These are phyloP conservation scores for Gymnorhina tibicen DNA, from an alignment of 2,113 vertebrate species.

Conservation along the genomic window DNA sequence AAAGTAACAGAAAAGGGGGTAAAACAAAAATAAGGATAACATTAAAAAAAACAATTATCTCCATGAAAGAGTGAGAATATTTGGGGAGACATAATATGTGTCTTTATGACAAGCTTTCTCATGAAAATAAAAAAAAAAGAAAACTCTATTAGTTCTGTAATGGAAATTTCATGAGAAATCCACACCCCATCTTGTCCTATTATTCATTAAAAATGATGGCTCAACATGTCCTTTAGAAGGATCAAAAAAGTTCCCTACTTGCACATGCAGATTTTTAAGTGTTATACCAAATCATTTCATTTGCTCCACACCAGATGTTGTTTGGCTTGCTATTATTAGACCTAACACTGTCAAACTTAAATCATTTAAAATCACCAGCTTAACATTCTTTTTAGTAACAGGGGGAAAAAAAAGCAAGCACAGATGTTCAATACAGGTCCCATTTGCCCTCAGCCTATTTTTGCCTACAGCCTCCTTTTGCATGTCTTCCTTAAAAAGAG, in stretches of 20 bases:
- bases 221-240: neutral
- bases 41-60: neutral
- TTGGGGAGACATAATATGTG: neutral
- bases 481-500: neutral
- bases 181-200: neutral
- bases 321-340: slow-evolving; percentile 14
- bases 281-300: neutral
- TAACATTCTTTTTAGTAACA: neutral
- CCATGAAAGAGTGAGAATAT: neutral
- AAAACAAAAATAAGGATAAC: neutral
- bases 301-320: neutral
- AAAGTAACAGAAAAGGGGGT: neutral
- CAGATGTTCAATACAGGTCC: neutral
- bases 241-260: neutral
- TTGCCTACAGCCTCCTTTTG: neutral
- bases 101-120: neutral
- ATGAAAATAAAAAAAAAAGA: neutral
- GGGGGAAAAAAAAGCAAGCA: neutral
- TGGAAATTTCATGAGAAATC: neutral
- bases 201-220: neutral
- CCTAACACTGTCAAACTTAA: neutral
- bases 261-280: neutral
- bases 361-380: neutral
- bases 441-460: neutral
- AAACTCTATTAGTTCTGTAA: neutral